phyloP scores from a whole-genome alignment of 2,797 vertebrate species.

The Pseudochaenichthys georgianus region DNA sequence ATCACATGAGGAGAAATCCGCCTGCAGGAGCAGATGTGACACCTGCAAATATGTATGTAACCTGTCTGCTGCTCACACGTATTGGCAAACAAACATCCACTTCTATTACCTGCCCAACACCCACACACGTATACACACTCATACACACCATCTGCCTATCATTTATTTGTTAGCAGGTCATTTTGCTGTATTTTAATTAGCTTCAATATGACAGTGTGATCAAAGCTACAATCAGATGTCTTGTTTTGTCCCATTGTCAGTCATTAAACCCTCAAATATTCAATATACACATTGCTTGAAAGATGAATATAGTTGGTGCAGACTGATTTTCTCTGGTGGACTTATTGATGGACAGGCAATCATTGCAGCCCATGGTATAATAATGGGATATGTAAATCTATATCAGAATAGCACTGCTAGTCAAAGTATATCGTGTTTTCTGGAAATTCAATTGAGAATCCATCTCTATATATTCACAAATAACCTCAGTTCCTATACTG shows the following conservation, averaged over 20 bases:
- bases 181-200: conserved; percentile 28
- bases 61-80: conserved; percentile 39
- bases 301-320: neutral
- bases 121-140: neutral
- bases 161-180: conserved; percentile 22
- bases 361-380: neutral
- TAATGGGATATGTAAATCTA: neutral
- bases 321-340: neutral
- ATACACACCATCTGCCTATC: conserved; percentile 31
- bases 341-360: neutral
- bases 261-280: neutral
- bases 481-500: neutral
- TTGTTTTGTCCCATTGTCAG: neutral
- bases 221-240: neutral
- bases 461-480: neutral
- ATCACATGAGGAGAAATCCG: conserved; percentile 15
- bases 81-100: conserved; percentile 17
- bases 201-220: neutral
- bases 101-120: neutral
- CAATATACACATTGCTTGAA: neutral
- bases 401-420: neutral
- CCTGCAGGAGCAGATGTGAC: conserved; percentile 47
- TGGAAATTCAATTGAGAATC: neutral
- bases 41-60: conserved; percentile 49
- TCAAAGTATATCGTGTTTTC: neutral